A percentile compares a stretch with the other conserved stretches of the same genome.
Conservation (phyloP, 1,140 invertebrate genomes). For the Danaus melanippus region DNA sequence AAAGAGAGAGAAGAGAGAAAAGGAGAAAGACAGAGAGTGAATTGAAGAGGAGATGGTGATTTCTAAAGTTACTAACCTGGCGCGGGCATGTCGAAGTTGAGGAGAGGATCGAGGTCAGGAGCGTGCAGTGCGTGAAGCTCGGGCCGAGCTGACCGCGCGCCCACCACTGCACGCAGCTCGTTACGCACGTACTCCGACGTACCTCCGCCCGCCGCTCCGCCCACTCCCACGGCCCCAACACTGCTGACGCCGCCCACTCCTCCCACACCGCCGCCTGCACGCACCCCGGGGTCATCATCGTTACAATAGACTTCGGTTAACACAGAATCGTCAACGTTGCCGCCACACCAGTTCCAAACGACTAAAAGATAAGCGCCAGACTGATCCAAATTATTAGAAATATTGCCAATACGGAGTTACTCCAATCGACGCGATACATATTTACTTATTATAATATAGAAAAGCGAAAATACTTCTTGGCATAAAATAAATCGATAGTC, state of each 20-base stretch:
- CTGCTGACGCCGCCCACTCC: slow-evolving; percentile 14
- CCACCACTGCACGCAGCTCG: slow-evolving; percentile 89
- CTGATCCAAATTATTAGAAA: slow-evolving; percentile 17
- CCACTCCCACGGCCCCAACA: slow-evolving; percentile 19
- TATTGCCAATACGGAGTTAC: slow-evolving; percentile 8
- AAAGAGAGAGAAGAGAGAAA: neutral
- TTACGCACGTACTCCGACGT: slow-evolving; percentile 90
- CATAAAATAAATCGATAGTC: slow-evolving; percentile 29
- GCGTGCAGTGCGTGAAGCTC: slow-evolving; percentile 52
- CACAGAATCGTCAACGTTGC: too few relatives aligned
- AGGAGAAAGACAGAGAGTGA: neutral
- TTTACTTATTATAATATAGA: slow-evolving; percentile 15
- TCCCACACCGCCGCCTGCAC: slow-evolving; percentile 12
- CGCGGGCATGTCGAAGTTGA: slow-evolving; percentile 79
- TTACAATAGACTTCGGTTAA: too few relatives aligned
- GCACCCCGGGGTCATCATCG: too few relatives aligned
- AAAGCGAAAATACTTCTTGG: slow-evolving; percentile 35
- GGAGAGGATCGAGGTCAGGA: slow-evolving; percentile 78
- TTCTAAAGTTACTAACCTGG: slow-evolving; percentile 60
- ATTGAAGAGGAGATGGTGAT: neutral
- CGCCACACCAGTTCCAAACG: neutral
- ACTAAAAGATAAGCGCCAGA: slow-evolving; percentile 3
- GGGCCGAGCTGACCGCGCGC: slow-evolving; percentile 77
- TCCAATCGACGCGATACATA: slow-evolving; percentile 15
- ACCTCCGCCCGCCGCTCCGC: slow-evolving; percentile 32